These are phyloP conservation scores for Hippopotamus amphibius DNA, from an alignment of 2,113 vertebrate species.

Conservation along the genomic window DNA sequence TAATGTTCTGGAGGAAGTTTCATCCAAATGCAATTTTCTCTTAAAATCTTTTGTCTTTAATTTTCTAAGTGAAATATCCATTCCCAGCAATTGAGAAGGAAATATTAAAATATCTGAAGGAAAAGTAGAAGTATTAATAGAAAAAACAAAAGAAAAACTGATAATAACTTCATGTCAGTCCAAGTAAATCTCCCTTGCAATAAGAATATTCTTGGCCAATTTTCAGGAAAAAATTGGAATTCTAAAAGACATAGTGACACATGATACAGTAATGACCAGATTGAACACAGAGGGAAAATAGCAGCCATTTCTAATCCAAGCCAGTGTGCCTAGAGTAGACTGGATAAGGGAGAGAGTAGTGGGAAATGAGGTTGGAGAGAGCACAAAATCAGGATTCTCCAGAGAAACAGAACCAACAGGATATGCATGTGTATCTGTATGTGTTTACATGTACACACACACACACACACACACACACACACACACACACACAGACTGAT, in stretches of 20 bases:
- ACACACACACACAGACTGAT: background rate
- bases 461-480: fast-evolving
- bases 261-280: background rate
- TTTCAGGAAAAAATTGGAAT: background rate
- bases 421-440: too few relatives aligned
- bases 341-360: background rate
- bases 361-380: background rate
- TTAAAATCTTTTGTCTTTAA: background rate
- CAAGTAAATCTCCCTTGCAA: background rate
- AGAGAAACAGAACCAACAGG: background rate
- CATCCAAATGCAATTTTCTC: background rate
- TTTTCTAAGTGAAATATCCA: background rate
- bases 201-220: background rate
- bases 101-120: background rate
- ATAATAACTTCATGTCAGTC: background rate
- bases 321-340: background rate
- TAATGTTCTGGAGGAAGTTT: background rate
- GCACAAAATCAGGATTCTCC: background rate
- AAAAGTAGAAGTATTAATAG: background rate
- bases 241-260: background rate
- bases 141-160: background rate
- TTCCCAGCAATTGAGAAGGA: background rate
- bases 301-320: background rate
- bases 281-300: background rate
- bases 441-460: background rate